A percentile compares a stretch with the other conserved stretches of the same genome.
Conservation (phyloP, 1,140 invertebrate genomes). For the Brachionus asplanchnoidis region DNA sequence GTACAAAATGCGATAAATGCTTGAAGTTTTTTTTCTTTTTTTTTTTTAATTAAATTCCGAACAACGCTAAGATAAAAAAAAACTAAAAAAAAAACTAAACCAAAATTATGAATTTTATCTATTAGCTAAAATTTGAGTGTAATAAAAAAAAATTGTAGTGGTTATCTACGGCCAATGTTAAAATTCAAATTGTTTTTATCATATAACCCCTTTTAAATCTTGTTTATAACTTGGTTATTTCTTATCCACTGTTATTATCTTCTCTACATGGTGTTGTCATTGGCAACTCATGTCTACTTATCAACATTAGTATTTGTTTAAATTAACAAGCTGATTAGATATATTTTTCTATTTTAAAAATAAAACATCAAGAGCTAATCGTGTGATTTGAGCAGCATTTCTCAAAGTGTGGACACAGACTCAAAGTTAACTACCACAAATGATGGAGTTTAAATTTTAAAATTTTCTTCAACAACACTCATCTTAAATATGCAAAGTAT, state of each 20-base stretch:
- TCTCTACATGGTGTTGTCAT: background rate
- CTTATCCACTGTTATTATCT: background rate
- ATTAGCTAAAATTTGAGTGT: background rate
- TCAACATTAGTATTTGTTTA: background rate
- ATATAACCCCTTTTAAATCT: background rate
- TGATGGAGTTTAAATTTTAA: too few relatives aligned
- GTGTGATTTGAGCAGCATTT: too few relatives aligned
- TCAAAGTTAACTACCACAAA: too few relatives aligned
- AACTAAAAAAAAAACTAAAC: background rate
- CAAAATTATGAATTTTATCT: constrained; percentile 30
- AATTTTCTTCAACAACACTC: too few relatives aligned
- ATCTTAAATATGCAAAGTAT: background rate
- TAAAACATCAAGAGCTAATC: background rate
- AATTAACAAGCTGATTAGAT: background rate
- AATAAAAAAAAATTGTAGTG: constrained; percentile 4
- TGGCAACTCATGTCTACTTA: background rate
- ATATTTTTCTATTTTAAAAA: background rate
- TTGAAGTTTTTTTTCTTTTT: background rate
- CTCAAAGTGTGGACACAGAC: too few relatives aligned
- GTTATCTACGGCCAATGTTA: background rate
- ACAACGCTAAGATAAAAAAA: constrained; percentile 26
- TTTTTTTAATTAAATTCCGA: constrained; percentile 4
- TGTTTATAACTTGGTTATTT: background rate
- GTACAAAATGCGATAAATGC: constrained; percentile 20
- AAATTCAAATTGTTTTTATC: background rate